Evolutionary conservation across 2,888 invertebrate species (phyloP), one percentile per base, ranked within the genome.

Genomic region (Drosophila paramelanica): DNA sequence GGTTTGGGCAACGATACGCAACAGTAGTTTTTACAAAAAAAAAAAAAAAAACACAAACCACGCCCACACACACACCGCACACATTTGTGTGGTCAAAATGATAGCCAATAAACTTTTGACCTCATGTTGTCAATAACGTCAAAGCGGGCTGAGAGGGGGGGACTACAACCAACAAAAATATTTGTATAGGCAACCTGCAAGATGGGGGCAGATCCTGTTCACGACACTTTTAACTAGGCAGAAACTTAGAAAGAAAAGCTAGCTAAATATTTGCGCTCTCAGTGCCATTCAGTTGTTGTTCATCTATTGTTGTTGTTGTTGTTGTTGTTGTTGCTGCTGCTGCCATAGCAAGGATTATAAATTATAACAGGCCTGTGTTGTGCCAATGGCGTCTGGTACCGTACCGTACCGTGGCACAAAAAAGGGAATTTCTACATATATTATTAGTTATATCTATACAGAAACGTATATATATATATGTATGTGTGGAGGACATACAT

Each of bases 91-190:
- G 50, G 14, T 49, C 50, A 65, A 67, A 73, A 64, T 59, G 69
- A 75, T 74, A 81, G 79, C 73, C 79, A 87, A 90, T 89, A 89
- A 88, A 89, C 90, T 87, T 81, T 89, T 90, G 87, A 90, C 90
- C 90, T 88, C 83, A 84, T 81, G 89, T 88, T 79, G 67, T 74
- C 74, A 69, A 70, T 64, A 68, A 55, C 52, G 47, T 72, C 60
- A 58, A 70, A 67, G 79, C 14, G 39, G 53, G 17, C 14, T 7
- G 5, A 27, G 2, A 5, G 53, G 17, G 17, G 17, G 17, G n/a
- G 46, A 45, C 42, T 36, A 61, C 43, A 67, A 50, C 76, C 61
- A 73, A 67, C 71, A 74, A 77, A 79, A 79, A 80, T 81, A 81
- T 83, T 82, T 83, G 73, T 65, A 66, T 76, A 42, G 58, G 46